phyloP scores from a whole-genome alignment of 2,113 vertebrate genomes.

The Macrotis lagotis region DNA sequence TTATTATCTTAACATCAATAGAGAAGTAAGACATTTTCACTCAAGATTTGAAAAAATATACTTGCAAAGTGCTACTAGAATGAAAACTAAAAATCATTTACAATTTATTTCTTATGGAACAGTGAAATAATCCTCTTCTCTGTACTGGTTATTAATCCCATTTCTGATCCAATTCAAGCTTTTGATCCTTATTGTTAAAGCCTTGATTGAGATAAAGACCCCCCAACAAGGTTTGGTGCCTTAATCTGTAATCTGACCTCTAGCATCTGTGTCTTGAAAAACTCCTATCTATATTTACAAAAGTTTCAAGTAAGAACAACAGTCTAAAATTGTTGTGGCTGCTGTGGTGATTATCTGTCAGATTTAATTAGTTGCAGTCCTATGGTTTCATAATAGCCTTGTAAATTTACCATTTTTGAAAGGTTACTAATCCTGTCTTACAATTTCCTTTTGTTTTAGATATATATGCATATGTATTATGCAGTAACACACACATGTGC shows the following conservation, averaged over 20 bases:
- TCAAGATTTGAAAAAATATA: constrained; percentile 71
- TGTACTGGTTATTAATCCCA: constrained; percentile 60
- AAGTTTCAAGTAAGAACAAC: not conserved
- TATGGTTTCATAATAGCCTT: not conserved
- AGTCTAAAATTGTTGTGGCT: not conserved
- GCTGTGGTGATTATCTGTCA: not conserved
- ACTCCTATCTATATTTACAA: not conserved
- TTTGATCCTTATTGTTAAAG: constrained; percentile 53
- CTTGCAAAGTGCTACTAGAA: constrained; percentile 80
- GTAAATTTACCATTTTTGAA: not conserved
- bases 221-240: not conserved
- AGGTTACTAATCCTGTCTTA: not conserved
- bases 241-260: constrained; percentile 13
- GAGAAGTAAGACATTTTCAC: constrained; percentile 74
- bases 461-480: not conserved
- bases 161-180: constrained; percentile 58
- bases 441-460: not conserved
- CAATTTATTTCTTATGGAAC: constrained; percentile 72
- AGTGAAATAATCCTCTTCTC: constrained; percentile 27
- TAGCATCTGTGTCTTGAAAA: not conserved
- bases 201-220: constrained; percentile 31
- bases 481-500: too few relatives aligned
- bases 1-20: constrained; percentile 72
- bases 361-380: constrained; percentile 15
- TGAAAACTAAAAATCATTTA: constrained; percentile 74